phyloP scores from a whole-genome alignment of 35 echinoderm and acorn worm species.

The Strongylocentrotus purpuratus region DNA sequence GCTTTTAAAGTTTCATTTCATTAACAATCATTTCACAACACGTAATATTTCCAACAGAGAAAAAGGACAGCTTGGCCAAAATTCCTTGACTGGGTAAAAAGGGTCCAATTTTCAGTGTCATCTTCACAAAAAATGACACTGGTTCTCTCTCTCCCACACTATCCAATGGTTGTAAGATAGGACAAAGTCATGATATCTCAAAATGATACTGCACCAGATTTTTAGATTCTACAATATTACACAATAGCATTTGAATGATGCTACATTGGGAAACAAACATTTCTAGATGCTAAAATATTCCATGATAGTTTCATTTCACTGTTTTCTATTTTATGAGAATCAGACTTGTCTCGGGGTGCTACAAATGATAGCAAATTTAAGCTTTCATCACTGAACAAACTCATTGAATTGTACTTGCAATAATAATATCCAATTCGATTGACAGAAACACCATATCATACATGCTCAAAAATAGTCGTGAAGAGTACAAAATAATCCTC shows the following conservation, averaged over 20 bases:
- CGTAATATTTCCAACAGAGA: too few relatives aligned
- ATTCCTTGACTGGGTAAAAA: too few relatives aligned
- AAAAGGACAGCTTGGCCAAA: too few relatives aligned
- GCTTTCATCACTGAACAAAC: neutral
- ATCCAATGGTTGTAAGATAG: too few relatives aligned
- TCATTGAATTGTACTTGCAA: neutral
- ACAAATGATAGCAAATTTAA: neutral
- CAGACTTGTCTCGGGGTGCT: neutral
- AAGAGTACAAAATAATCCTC: neutral
- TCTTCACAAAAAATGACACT: too few relatives aligned
- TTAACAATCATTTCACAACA: too few relatives aligned
- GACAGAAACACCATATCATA: neutral
- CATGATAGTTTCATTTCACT: too few relatives aligned
- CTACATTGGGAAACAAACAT: neutral
- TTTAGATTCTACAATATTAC: neutral
- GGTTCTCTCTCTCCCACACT: too few relatives aligned
- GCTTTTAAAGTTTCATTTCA: too few relatives aligned
- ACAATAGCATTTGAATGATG: neutral
- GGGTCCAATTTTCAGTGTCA: too few relatives aligned
- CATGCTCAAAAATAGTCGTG: neutral
- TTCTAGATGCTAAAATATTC: neutral
- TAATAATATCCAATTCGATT: neutral
- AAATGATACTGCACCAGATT: neutral
- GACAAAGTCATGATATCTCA: neutral
- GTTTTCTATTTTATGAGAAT: neutral